Evolutionary conservation across 2,113 vertebrate species (phyloP).

Genomic region (Callionymus lyra): DNA sequence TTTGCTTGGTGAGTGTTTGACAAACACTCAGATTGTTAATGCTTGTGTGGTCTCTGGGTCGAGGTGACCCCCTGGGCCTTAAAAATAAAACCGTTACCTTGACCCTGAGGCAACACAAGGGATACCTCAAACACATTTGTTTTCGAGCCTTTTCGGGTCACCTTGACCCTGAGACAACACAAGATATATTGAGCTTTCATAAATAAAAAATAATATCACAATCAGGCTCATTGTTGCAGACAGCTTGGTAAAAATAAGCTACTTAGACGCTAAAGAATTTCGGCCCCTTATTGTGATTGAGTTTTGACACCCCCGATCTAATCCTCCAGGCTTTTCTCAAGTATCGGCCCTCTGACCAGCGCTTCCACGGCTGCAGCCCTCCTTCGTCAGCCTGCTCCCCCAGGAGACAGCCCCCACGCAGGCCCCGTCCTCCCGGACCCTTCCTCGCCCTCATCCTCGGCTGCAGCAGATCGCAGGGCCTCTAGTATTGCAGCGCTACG

Average conservation of each 20-base stretch:
- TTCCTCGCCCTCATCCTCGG: conserved; percentile 59
- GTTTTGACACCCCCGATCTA: too few relatives aligned
- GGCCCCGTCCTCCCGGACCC: conserved; percentile 71
- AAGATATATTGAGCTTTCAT: background rate
- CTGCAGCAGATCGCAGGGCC: conserved; percentile 83
- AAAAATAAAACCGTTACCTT: too few relatives aligned
- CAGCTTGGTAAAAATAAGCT: too few relatives aligned
- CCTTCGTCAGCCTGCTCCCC: conserved; percentile 78
- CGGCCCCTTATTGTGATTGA: too few relatives aligned
- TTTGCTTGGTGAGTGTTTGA: too few relatives aligned
- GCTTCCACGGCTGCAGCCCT: conserved; percentile 87
- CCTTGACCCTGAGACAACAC: background rate
- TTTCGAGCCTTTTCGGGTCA: background rate
- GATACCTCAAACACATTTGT: too few relatives aligned
- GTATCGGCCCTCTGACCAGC: conserved; percentile 87
- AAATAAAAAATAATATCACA: background rate
- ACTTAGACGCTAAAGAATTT: too few relatives aligned
- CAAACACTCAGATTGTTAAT: too few relatives aligned
- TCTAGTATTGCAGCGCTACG: conserved; percentile 91
- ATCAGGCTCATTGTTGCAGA: too few relatives aligned
- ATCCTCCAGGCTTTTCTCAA: conserved; percentile 82
- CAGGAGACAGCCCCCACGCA: conserved; percentile 72
- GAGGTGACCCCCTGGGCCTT: too few relatives aligned
- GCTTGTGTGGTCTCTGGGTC: too few relatives aligned
- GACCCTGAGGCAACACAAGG: too few relatives aligned